Evolutionary conservation across 2,113 vertebrate genomes (phyloP), one percentile per base, ranked within the genome.

Genomic region (Bungarus multicinctus): DNA sequence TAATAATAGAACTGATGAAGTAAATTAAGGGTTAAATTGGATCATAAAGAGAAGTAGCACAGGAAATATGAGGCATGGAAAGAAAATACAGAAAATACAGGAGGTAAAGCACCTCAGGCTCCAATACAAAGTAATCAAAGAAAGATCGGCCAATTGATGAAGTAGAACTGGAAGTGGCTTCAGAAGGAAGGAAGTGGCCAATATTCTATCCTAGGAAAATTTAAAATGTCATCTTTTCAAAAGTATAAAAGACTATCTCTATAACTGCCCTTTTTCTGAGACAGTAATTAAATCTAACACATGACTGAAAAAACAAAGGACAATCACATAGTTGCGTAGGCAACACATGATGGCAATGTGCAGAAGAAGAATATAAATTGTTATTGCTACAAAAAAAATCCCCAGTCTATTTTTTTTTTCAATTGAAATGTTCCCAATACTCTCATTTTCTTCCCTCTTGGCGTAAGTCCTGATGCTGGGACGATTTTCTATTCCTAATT

Each of bases 401-500:
- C 54, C 20, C 34, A 54, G 58, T 91, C 92, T 81, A 57, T 58
- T 90, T 60, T 16, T 54, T 0, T 0, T 91, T 90, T 89, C 85
- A 94, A 27, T 81, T 91, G 90, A 92, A 91, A 81, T 92, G 81
- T 45, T 96, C 64, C 92, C 94, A 93, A 16, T 92, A 18, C 85
- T 93, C 94, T 57, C 95, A 94, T 0, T 92, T 45, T 91, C 92
- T 53, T 90, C 81, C 90, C 93, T 94, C 96, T 95, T 97, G 96
- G 96, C 96, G 87, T 34, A 0, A 0, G 0, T 94, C 94, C 95
- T 95, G 60, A 95, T 87, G 94, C 93, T 85, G 93, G 85, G 43
- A 93, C 85, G 94, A 97, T 96, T 95, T 96, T 96, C 94, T 96
- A 93, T 96, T 96, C 94, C 92, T 92, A n/a, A 57, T 96, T 96